These are phyloP conservation scores for Gallinago media DNA, from an alignment of 2,113 vertebrate genomes.

Conservation along the genomic window DNA sequence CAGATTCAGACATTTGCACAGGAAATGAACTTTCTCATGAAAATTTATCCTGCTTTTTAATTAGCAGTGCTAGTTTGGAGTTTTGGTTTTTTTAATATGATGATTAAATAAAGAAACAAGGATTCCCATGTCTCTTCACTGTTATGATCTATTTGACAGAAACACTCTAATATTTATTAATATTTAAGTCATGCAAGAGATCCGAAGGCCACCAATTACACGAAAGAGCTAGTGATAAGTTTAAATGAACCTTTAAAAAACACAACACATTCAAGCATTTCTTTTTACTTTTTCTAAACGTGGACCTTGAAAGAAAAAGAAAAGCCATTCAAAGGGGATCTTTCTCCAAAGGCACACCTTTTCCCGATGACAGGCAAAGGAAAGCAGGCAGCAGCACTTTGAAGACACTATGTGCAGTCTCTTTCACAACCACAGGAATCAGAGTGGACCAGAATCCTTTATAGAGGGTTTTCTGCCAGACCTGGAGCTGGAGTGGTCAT, in stretches of 20 bases:
- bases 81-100: rapidly evolving
- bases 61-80: not conserved
- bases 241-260: not conserved
- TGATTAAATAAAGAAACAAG: not conserved
- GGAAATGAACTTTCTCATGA: not conserved
- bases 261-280: not conserved
- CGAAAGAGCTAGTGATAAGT: not conserved
- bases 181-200: not conserved
- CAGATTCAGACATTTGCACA: not conserved
- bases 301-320: not conserved
- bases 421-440: not conserved
- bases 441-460: not conserved
- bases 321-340: not conserved
- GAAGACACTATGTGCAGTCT: not conserved
- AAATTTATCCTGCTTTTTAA: not conserved
- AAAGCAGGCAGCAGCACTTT: not conserved
- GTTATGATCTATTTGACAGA: not conserved
- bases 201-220: not conserved
- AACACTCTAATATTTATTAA: not conserved
- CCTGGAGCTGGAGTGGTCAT: not conserved
- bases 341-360: not conserved
- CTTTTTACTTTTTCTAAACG: not conserved
- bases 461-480: not conserved
- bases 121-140: not conserved
- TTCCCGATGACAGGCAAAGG: rapidly evolving